Evolutionary conservation across 2,888 invertebrate genomes (phyloP).

Genomic region (Noctua janthe): DNA sequence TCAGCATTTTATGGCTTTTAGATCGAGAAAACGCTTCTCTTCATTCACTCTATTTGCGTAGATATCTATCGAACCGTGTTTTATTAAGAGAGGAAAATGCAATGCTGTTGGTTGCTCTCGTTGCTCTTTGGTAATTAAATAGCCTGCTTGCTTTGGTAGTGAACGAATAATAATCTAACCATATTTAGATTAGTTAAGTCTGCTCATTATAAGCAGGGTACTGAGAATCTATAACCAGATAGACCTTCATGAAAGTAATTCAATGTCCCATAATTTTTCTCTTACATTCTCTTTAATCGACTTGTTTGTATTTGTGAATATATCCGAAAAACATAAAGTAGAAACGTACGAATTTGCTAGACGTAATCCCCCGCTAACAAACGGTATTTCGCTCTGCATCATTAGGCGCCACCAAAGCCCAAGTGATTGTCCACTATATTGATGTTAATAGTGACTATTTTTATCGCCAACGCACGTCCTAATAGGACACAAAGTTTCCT

Average conservation of each 20-base stretch:
- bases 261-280: not conserved
- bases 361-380: constrained; percentile 61
- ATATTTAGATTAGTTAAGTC: not conserved
- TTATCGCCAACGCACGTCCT: constrained; percentile 27
- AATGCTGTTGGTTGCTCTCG: not conserved
- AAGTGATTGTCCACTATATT: constrained; percentile 41
- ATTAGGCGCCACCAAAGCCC: constrained; percentile 47
- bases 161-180: not conserved
- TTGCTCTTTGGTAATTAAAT: constrained; percentile 5
- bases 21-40: constrained; percentile 9
- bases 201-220: not conserved
- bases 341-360: constrained; percentile 30
- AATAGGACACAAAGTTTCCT: constrained; percentile 24
- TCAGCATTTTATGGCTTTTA: constrained; percentile 44
- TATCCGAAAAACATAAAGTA: constrained; percentile 27
- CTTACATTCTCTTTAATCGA: constrained; percentile 13
- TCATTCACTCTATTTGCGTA: constrained; percentile 19
- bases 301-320: constrained; percentile 22
- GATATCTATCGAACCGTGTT: constrained; percentile 15
- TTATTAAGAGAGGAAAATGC: not conserved
- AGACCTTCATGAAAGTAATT: not conserved
- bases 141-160: not conserved
- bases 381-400: constrained; percentile 45
- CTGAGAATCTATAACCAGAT: not conserved
- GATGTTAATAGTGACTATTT: constrained; percentile 43